Conservation (phyloP, 2,797 vertebrate species). For the Furcifer pardalis region DNA sequence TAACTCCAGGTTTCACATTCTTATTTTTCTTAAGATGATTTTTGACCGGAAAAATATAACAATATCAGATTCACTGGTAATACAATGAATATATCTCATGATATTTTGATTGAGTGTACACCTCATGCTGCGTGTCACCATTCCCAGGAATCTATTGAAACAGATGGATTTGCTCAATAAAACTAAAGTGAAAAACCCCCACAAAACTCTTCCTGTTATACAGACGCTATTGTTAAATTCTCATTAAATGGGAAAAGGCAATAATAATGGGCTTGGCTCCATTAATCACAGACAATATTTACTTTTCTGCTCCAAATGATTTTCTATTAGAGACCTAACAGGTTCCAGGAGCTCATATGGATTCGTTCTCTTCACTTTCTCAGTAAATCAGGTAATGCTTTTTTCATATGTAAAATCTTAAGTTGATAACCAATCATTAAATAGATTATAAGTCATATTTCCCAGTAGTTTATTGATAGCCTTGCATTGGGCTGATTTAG, state of each 20-base stretch:
- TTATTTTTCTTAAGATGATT: too few species aligned
- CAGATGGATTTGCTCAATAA: not conserved
- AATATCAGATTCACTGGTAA: not conserved
- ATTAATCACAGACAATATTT: too few species aligned
- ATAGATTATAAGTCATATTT: not conserved
- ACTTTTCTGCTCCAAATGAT: not conserved
- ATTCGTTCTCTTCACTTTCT: not conserved
- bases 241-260: not conserved
- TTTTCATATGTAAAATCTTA: constrained; percentile 1
- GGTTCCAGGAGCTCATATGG: not conserved
- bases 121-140: not conserved
- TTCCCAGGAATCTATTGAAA: not conserved
- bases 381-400: not conserved
- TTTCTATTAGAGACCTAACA: not conserved
- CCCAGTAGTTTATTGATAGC: not conserved
- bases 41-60: not conserved
- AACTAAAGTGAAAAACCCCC: not conserved
- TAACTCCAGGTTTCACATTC: not conserved
- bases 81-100: not conserved
- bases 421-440: not conserved
- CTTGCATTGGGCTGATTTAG: not conserved
- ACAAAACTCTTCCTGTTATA: not conserved
- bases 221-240: not conserved
- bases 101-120: not conserved
- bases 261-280: not conserved